Base-by-base conservation (phyloP, 2,888 invertebrate genomes). In the Hipparchia sbordonii region DNA sequence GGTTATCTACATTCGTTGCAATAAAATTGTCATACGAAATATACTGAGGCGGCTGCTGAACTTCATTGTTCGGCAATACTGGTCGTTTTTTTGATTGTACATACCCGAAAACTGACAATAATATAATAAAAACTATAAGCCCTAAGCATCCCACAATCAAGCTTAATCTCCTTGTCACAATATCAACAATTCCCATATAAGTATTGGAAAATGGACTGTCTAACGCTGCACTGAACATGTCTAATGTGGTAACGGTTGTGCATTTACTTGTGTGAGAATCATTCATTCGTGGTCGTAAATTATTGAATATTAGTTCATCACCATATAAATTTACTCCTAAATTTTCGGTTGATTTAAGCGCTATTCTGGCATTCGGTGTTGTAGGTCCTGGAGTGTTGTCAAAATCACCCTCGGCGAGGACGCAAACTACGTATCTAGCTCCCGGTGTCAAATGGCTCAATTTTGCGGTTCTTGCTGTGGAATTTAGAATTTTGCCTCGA, bases 101-200 rank as follows among this genome's bases (percentile, higher is more conserved):
- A 86, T 97, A 97, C 46, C 97, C 97, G 77, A 98, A 94, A 63
- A 96, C 96, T n/a, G 97, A 97, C 72, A 97, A 96, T 82, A 98
- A 94, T 46, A 97, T 96, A 70, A 98, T 95, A 85, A 98, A 97
- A 67, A 98, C 97, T 75, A 97, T 95, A 82, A 97, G 96, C 70
- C 97, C 97, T 94, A 98, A 97, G 85, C 97, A 97, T 69, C 98
- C 98, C 72, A 98, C 96, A 80, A 98, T 97, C 78, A 98, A 95
- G 51, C 98, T 97, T 72, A 98, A 94, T 78, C 98, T 95, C 74
- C 97, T 94, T 5, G 97, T 97, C 57, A 98, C 93, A 82, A 98
- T 96, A 75, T 96, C 97, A 78, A 96, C 96, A 62, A 96, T 95
- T 61, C 95, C 95, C 88, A 96, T 95, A 45, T 96, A 96, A 39